phyloP scores from a whole-genome alignment of 2,888 invertebrate species.

The Pilophorus perplexus region DNA sequence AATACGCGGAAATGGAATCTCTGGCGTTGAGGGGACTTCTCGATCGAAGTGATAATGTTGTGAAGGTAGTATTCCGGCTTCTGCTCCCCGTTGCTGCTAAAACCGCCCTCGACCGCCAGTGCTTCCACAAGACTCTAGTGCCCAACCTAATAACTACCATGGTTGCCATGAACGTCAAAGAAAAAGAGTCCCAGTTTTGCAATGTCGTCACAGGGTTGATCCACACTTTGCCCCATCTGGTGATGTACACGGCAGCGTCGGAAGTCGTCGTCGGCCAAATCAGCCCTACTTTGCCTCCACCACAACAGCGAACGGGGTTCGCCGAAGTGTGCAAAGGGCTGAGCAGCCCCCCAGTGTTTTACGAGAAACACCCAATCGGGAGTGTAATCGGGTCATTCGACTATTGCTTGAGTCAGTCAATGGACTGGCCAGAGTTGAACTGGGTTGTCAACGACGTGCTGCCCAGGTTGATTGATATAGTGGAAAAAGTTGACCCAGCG shows the following conservation, averaged over 20 bases:
- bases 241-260: slow-evolving; percentile 42
- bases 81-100: slow-evolving; percentile 64
- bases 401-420: slow-evolving; percentile 54
- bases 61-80: slow-evolving; percentile 57
- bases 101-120: slow-evolving; percentile 29
- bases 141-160: slow-evolving; percentile 21
- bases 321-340: slow-evolving; percentile 54
- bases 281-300: slow-evolving; percentile 42
- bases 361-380: slow-evolving; percentile 58
- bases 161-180: slow-evolving; percentile 21
- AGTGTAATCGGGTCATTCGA: slow-evolving; percentile 59
- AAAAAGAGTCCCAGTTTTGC: slow-evolving; percentile 23
- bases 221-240: slow-evolving; percentile 31
- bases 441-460: slow-evolving; percentile 62
- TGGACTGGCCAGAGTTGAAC: slow-evolving; percentile 66
- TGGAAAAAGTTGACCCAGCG: slow-evolving; percentile 57
- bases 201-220: slow-evolving; percentile 27
- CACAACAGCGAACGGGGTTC: slow-evolving; percentile 55
- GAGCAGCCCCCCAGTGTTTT: slow-evolving; percentile 64
- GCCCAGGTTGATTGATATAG: slow-evolving; percentile 59
- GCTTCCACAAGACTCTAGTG: slow-evolving; percentile 26
- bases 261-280: slow-evolving; percentile 41
- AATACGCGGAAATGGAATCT: slow-evolving; percentile 55
- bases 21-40: slow-evolving; percentile 60
- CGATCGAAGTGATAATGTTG: slow-evolving; percentile 59